Evolutionary conservation across 2,797 vertebrate species (phyloP).

Genomic region (Melanotaenia parkinsoni): DNA sequence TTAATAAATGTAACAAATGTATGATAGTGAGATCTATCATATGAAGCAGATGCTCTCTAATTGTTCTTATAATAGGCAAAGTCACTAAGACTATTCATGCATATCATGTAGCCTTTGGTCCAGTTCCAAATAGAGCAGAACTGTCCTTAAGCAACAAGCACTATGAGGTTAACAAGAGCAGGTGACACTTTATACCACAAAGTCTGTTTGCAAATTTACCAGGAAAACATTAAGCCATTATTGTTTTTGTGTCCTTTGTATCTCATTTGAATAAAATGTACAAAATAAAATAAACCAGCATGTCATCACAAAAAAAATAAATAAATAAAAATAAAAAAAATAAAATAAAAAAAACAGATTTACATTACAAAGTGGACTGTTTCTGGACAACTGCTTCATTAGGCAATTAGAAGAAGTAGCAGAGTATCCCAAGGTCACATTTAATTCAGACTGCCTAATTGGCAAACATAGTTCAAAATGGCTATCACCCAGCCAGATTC

Average conservation of each 20-base stretch:
- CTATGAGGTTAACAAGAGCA: slow-evolving; percentile 60
- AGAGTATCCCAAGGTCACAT: slow-evolving; percentile 96
- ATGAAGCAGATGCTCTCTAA: slow-evolving; percentile 19
- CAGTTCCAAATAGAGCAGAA: slow-evolving; percentile 41
- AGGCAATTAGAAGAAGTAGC: slow-evolving; percentile 88
- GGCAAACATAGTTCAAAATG: slow-evolving; percentile 98
- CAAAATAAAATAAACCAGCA: slow-evolving; percentile 60
- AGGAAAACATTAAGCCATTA: slow-evolving; percentile 32
- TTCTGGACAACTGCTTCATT: slow-evolving; percentile 92
- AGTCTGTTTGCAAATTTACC: slow-evolving; percentile 27
- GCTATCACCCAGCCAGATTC: slow-evolving; percentile 94
- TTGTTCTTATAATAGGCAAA: slow-evolving; percentile 27
- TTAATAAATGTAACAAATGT: background rate
- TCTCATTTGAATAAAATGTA: background rate
- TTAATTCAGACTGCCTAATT: slow-evolving; percentile 99
- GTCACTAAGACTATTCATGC: slow-evolving; percentile 24
- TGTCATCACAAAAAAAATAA: slow-evolving; percentile 68
- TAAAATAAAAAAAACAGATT: slow-evolving; percentile 78
- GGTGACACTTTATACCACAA: slow-evolving; percentile 20
- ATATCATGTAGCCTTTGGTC: slow-evolving; percentile 37
- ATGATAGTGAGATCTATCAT: background rate
- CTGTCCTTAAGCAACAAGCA: slow-evolving; percentile 34
- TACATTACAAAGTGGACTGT: slow-evolving; percentile 88
- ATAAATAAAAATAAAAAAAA: slow-evolving; percentile 64
- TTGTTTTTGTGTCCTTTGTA: slow-evolving; percentile 25